Conservation (phyloP, 2,888 invertebrate species). For the Ecliptopera silaceata region DNA sequence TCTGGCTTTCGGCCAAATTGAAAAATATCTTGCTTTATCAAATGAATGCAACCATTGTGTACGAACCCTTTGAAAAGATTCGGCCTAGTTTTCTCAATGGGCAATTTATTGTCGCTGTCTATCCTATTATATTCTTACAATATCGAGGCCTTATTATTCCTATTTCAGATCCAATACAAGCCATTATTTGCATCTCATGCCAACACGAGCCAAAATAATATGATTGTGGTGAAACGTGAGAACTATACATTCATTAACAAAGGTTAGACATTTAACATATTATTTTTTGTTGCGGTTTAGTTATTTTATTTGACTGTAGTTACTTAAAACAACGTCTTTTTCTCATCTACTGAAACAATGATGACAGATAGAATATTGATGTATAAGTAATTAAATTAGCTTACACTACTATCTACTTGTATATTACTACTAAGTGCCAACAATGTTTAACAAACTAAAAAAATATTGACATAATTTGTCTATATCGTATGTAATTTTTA, state of each 20-base stretch:
- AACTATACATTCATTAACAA: slow-evolving; percentile 24
- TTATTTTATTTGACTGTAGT: too few species aligned
- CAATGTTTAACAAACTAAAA: too few species aligned
- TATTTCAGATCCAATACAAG: slow-evolving; percentile 51
- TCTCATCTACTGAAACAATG: too few species aligned
- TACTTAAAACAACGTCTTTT: too few species aligned
- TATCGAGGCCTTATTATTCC: slow-evolving; percentile 51
- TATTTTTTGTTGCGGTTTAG: not conserved
- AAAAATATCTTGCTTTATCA: slow-evolving; percentile 65
- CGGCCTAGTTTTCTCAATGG: slow-evolving; percentile 67
- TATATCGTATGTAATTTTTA: slow-evolving; percentile 4
- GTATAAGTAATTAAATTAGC: too few species aligned
- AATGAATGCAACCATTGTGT: slow-evolving; percentile 61
- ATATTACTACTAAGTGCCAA: too few species aligned
- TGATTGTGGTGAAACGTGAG: slow-evolving; percentile 32
- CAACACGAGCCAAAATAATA: slow-evolving; percentile 37
- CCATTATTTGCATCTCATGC: slow-evolving; percentile 38
- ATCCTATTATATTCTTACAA: slow-evolving; percentile 55
- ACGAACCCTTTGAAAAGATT: slow-evolving; percentile 59
- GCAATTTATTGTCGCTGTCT: slow-evolving; percentile 54
- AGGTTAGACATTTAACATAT: slow-evolving; percentile 11
- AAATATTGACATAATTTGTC: not conserved
- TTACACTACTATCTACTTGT: too few species aligned
- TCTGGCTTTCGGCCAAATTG: slow-evolving; percentile 68
- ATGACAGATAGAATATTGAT: too few species aligned